Conservation (phyloP, 2,113 vertebrate species). For the Microcebus lehilahytsara region DNA sequence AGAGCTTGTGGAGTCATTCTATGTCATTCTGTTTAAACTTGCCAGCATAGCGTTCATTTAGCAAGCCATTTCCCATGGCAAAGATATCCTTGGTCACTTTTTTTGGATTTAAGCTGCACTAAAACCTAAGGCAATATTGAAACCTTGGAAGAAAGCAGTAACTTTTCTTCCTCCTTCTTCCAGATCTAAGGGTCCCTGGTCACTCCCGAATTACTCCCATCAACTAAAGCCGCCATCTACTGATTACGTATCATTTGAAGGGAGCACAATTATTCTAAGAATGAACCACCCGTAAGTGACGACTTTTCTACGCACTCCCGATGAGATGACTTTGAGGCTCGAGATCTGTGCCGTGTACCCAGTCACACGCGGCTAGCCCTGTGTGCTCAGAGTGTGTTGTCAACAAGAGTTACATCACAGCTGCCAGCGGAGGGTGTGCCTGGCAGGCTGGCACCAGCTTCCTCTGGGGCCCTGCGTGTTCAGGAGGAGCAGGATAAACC, state of each 20-base stretch:
- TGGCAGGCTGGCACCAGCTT: background rate
- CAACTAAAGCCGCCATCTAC: background rate
- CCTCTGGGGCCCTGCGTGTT: background rate
- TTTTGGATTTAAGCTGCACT: background rate
- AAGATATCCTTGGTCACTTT: background rate
- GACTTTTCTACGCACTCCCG: background rate
- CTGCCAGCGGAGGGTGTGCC: background rate
- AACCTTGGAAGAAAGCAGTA: background rate
- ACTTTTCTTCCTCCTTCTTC: background rate
- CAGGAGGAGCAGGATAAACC: background rate
- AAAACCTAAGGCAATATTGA: conserved; percentile 10
- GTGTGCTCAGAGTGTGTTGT: background rate
- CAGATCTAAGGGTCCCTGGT: background rate
- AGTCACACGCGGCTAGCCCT: background rate
- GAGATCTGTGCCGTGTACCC: background rate
- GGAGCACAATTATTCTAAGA: background rate
- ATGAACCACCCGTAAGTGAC: background rate
- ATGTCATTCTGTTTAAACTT: background rate
- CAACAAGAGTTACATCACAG: background rate
- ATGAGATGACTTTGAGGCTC: background rate
- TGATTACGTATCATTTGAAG: background rate
- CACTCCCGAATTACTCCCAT: background rate
- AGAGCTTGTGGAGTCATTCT: background rate
- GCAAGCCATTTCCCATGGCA: background rate
- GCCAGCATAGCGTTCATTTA: background rate